A percentile compares a stretch with the other conserved stretches of the same genome.
Evolutionary conservation across 2,797 vertebrate species (phyloP).

Genomic region (Malurus splendens): DNA sequence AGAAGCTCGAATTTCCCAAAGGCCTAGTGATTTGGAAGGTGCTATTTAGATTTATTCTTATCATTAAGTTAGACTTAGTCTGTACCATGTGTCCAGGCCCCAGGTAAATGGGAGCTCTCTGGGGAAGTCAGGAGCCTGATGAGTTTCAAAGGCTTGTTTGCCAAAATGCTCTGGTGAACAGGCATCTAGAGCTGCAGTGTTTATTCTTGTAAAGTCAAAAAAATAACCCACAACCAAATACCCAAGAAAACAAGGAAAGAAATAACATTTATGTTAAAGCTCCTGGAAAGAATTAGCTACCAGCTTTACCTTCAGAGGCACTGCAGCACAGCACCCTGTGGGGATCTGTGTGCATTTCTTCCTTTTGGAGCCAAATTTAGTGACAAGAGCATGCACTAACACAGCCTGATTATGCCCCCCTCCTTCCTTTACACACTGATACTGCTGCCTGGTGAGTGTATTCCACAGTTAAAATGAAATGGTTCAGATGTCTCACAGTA

Average conservation of each 20-base stretch:
- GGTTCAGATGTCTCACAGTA: neutral
- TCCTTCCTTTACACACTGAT: neutral
- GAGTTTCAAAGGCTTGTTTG: slow-evolving; percentile 3
- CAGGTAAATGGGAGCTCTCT: neutral
- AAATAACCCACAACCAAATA: neutral
- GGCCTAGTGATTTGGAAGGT: neutral
- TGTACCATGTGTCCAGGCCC: neutral
- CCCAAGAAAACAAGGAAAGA: neutral
- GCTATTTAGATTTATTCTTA: slow-evolving; percentile 27
- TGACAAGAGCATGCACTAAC: neutral
- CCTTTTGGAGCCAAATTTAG: neutral
- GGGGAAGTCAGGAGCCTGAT: neutral
- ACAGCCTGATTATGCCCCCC: neutral
- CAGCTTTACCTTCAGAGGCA: neutral
- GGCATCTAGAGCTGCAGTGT: neutral
- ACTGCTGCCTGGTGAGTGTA: neutral
- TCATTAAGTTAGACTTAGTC: neutral
- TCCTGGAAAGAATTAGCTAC: neutral
- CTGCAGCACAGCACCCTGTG: neutral
- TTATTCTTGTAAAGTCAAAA: neutral
- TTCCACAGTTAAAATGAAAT: neutral
- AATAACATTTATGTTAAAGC: neutral
- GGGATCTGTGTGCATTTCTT: neutral
- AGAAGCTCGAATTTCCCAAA: slow-evolving; percentile 30
- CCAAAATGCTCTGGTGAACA: neutral